These are phyloP conservation scores for Edolisoma coerulescens DNA, from an alignment of 2,113 vertebrate species.

Conservation along the genomic window DNA sequence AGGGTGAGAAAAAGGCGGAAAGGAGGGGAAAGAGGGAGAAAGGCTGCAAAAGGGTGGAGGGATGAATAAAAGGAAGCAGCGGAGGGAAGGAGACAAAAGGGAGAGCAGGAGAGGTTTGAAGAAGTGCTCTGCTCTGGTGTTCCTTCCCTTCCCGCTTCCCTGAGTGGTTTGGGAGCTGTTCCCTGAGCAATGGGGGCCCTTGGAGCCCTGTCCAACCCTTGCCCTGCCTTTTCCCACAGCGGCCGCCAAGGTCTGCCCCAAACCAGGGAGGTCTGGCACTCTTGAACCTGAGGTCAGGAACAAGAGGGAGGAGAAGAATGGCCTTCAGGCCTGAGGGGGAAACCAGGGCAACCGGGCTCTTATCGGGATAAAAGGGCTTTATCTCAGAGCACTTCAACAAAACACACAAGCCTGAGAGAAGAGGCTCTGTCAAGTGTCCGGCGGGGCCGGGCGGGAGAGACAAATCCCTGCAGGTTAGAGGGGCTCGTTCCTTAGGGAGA, in stretches of 20 bases:
- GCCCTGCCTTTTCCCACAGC: conserved; percentile 56
- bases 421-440: conserved; percentile 40
- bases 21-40: background rate
- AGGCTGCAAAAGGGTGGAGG: background rate
- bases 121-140: background rate
- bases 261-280: conserved; percentile 64
- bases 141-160: background rate
- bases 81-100: background rate
- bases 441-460: background rate
- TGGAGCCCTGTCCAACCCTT: background rate
- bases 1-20: conserved; percentile 32
- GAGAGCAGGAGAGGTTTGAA: background rate
- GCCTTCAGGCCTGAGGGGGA: conserved; percentile 65
- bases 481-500: background rate
- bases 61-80: background rate
- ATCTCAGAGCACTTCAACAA: conserved; percentile 67
- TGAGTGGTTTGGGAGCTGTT: background rate
- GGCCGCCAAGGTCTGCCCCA: conserved; percentile 1
- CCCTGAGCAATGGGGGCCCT: background rate
- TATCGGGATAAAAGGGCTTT: conserved; percentile 67
- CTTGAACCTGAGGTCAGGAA: conserved; percentile 70
- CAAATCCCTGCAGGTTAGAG: background rate
- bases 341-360: conserved; percentile 66
- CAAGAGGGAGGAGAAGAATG: conserved; percentile 61
- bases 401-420: conserved; percentile 56